These are phyloP conservation scores for Alethe castanea DNA, from an alignment of 2,113 vertebrate genomes.

Conservation along the genomic window DNA sequence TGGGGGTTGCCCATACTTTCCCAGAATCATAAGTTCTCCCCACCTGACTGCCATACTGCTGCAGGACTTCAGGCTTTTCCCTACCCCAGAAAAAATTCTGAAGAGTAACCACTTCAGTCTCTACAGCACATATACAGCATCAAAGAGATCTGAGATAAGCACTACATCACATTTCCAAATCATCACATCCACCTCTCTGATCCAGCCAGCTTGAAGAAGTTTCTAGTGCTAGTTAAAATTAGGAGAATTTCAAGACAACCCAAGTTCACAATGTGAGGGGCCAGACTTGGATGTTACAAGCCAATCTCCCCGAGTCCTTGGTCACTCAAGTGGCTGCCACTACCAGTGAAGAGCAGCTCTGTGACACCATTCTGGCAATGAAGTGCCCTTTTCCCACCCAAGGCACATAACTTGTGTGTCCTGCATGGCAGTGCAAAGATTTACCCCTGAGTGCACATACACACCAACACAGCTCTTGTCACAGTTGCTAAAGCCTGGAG, in stretches of 20 bases:
- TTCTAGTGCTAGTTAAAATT: not conserved
- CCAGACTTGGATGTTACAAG: not conserved
- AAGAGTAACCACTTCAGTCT: not conserved
- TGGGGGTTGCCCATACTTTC: fast-evolving
- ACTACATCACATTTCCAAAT: not conserved
- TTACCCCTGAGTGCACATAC: not conserved
- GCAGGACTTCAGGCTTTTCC: not conserved
- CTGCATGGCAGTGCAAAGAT: not conserved
- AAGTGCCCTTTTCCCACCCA: not conserved
- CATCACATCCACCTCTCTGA: not conserved
- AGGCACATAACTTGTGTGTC: not conserved
- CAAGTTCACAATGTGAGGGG: not conserved
- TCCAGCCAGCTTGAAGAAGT: not conserved
- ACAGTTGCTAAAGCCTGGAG: not conserved
- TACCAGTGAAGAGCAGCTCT: not conserved
- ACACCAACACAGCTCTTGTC: not conserved
- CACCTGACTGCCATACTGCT: fast-evolving
- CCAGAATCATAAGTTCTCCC: not conserved
- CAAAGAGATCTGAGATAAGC: not conserved
- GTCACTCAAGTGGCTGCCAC: fast-evolving
- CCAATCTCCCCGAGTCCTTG: not conserved
- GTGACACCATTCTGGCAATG: not conserved
- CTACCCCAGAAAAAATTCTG: not conserved
- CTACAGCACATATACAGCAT: not conserved
- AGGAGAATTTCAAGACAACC: not conserved